Percentiles rank a stretch among this genome's conserved stretches.
phyloP scores from a whole-genome alignment of 2,113 vertebrate genomes.

The Pardalotus punctatus region DNA sequence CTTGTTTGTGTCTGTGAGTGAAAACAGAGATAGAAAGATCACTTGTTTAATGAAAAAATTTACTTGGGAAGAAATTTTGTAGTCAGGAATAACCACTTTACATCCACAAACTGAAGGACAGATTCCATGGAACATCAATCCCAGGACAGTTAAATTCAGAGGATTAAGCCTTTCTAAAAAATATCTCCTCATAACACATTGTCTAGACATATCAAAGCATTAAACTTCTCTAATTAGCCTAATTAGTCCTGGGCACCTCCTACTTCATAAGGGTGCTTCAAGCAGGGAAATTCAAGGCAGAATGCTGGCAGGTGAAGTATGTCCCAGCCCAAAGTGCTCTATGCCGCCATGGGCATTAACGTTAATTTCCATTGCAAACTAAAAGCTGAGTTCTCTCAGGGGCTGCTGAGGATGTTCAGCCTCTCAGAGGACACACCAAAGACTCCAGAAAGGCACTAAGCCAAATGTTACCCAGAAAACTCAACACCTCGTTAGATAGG shows the following conservation, averaged over 20 bases:
- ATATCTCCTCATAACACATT: not conserved
- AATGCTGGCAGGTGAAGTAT: not conserved
- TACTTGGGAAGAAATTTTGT: not conserved
- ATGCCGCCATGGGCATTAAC: rapidly evolving
- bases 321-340: not conserved
- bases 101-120: not conserved
- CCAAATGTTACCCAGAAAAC: not conserved
- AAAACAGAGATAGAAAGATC: not conserved
- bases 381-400: not conserved
- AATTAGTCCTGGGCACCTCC: not conserved
- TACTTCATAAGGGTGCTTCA: rapidly evolving
- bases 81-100: not conserved
- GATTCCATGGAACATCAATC: not conserved
- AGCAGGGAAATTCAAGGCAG: not conserved
- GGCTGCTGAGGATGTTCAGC: not conserved
- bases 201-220: not conserved
- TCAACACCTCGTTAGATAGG: not conserved
- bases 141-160: not conserved
- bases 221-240: not conserved
- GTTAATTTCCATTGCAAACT: rapidly evolving
- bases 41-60: not conserved
- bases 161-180: not conserved
- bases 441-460: not conserved
- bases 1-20: not conserved
- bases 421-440: not conserved